Evolutionary conservation across 2,797 vertebrate genomes (phyloP), one percentile per base, ranked within the genome.

Genomic region (Peromyscus aztecus): DNA sequence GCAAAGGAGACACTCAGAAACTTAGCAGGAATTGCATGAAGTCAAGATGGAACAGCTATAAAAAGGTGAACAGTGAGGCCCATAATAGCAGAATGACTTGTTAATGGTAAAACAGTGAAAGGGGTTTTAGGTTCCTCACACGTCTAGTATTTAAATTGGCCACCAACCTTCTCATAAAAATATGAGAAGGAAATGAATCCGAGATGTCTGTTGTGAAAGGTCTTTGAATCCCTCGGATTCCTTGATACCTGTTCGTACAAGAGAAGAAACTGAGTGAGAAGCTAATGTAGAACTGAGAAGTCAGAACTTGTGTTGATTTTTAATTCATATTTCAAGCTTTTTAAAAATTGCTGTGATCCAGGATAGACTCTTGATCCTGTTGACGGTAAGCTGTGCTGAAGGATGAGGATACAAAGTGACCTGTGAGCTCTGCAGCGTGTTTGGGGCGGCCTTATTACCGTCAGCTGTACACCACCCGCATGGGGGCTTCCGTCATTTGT

Each of bases 181-280:
- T 83, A 97, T 3, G 95, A 97, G 90, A 96, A 97, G 95, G 93
- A 94, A 63, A 97, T 93, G 80, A 95, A 85, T 97, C 98, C 91
- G 89, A 97, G 96, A 95, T 97, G 92, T 61, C 19, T 80, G 0
- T 73, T 96, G 37, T 1, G 2, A 69, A 98, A 83, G 92, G 77
- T 96, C 91, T 86, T 91, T 94, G 80, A 92, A 40, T 96, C 87
- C 57, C 37, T 81, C 59, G 94, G 93, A 85, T 94, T 40, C 37
- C 24, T 88, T 94, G 40, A 85, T 86, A 88, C 0, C 5, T 95
- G 5, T 46, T 80, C 12, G 40, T 19, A 65, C 43, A 94, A 94
- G 52, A 96, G 17, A 95, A 88, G 89, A 97, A 97, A 90, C 82
- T 27, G 65, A 89, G 24, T 89, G 95, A 69, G 95, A 84, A 87